These are phyloP conservation scores for Anhinga rufa DNA, from an alignment of 2,113 vertebrate genomes.

Conservation along the genomic window DNA sequence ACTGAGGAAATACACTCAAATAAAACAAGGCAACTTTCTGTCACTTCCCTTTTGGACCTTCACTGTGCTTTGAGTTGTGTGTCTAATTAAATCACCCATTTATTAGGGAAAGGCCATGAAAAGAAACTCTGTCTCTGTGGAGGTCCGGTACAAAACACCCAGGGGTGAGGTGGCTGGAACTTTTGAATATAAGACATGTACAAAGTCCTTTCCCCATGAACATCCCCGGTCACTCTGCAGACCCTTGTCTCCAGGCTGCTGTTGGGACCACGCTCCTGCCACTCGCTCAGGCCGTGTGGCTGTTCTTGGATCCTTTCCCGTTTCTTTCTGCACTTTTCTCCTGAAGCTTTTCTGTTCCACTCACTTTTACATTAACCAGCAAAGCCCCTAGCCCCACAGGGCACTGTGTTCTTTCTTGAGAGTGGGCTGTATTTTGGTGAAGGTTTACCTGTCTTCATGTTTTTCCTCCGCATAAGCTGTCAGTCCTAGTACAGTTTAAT, in stretches of 20 bases:
- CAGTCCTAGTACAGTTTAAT: neutral
- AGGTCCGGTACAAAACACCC: too few species aligned
- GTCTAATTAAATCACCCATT: neutral
- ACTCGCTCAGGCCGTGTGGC: rapidly evolving
- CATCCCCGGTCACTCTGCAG: neutral
- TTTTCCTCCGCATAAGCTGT: neutral
- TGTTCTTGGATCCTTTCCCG: neutral
- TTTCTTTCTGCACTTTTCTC: neutral
- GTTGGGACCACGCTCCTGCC: too few species aligned
- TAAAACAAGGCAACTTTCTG: neutral
- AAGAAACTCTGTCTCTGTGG: neutral
- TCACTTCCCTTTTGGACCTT: neutral
- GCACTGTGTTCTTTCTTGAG: too few species aligned
- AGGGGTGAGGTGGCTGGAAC: rapidly evolving
- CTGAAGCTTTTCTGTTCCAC: neutral
- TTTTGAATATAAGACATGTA: rapidly evolving
- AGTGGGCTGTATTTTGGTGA: neutral
- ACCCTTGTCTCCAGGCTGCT: neutral
- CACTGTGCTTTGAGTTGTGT: neutral
- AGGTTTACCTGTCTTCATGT: neutral
- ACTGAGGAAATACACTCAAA: neutral
- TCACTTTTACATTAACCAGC: neutral
- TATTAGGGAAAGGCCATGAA: neutral
- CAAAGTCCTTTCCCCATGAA: neutral
- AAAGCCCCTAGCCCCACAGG: neutral